A percentile compares a stretch with the other conserved stretches of the same genome.
These are phyloP conservation scores for Pandemis cinnamomeana DNA, from an alignment of 2,888 invertebrate genomes.

Conservation along the genomic window DNA sequence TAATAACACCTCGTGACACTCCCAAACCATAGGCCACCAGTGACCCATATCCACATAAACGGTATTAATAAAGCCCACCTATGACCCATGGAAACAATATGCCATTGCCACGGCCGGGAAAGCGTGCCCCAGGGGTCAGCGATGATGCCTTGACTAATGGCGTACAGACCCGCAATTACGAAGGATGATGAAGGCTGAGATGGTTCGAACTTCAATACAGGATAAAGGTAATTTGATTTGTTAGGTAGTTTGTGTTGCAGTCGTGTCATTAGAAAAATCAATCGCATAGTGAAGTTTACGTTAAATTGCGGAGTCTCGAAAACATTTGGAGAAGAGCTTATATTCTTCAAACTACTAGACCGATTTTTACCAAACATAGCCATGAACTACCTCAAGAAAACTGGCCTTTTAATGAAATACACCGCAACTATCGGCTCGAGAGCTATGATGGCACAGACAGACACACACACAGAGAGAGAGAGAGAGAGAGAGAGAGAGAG, in stretches of 20 bases:
- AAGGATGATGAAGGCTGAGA: slow-evolving; percentile 18
- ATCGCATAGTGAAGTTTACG: too few species aligned
- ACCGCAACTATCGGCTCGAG: too few species aligned
- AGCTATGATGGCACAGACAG: too few species aligned
- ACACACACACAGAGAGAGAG: too few species aligned
- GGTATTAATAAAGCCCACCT: slow-evolving; percentile 25
- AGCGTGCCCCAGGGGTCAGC: slow-evolving; percentile 33
- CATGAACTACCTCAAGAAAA: too few species aligned
- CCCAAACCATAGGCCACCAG: slow-evolving; percentile 1
- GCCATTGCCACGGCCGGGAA: slow-evolving; percentile 32
- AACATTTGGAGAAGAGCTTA: too few species aligned
- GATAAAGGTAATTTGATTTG: background rate
- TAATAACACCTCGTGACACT: background rate
- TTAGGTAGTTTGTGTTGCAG: background rate
- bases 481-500: too few species aligned
- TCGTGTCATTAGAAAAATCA: background rate
- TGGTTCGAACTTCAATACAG: background rate
- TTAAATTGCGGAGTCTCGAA: too few species aligned
- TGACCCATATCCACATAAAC: slow-evolving; percentile 21
- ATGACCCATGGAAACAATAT: slow-evolving; percentile 36
- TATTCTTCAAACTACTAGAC: too few species aligned
- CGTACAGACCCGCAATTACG: slow-evolving; percentile 27
- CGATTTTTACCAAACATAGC: too few species aligned
- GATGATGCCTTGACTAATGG: slow-evolving; percentile 39
- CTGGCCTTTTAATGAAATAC: too few species aligned